Evolutionary conservation across 2,113 vertebrate genomes (phyloP).

Genomic region (Leucoraja erinaceus): DNA sequence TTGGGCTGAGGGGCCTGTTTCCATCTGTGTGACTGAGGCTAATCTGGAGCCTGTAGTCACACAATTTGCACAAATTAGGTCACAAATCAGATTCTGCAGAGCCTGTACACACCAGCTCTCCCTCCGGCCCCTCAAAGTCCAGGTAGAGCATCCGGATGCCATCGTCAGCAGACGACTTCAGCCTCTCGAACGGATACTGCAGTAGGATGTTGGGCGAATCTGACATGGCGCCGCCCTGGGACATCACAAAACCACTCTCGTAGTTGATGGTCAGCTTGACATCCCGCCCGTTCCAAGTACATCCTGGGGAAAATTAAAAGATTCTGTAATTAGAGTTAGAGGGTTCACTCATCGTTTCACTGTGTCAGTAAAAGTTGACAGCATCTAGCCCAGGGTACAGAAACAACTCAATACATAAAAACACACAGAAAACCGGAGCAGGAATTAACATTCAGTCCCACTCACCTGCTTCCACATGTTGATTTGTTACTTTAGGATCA

Average conservation of each 20-base stretch:
- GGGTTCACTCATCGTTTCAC: not conserved
- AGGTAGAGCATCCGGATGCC: slow-evolving; percentile 84
- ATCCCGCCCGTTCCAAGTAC: slow-evolving; percentile 73
- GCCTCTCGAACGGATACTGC: slow-evolving; percentile 86
- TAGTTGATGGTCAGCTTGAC: slow-evolving; percentile 83
- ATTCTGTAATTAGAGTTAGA: not conserved
- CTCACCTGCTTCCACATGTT: too few relatives aligned
- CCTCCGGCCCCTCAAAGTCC: slow-evolving; percentile 90
- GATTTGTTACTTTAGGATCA: too few relatives aligned
- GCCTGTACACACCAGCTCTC: slow-evolving; percentile 76
- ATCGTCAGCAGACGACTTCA: slow-evolving; percentile 86
- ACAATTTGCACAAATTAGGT: not conserved
- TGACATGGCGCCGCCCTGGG: slow-evolving; percentile 59
- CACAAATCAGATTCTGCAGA: not conserved
- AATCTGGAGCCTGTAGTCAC: not conserved
- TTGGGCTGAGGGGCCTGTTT: too few relatives aligned
- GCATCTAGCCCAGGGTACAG: not conserved
- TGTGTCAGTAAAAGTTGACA: not conserved
- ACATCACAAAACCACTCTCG: slow-evolving; percentile 85
- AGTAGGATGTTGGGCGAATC: slow-evolving; percentile 59
- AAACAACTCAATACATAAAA: not conserved
- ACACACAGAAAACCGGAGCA: too few relatives aligned
- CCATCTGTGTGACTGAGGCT: too few relatives aligned
- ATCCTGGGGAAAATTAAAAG: slow-evolving; percentile 58
- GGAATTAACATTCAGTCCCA: too few relatives aligned